phyloP scores from a whole-genome alignment of 2,797 vertebrate species.

The Parauchenoglanis punctatus region DNA sequence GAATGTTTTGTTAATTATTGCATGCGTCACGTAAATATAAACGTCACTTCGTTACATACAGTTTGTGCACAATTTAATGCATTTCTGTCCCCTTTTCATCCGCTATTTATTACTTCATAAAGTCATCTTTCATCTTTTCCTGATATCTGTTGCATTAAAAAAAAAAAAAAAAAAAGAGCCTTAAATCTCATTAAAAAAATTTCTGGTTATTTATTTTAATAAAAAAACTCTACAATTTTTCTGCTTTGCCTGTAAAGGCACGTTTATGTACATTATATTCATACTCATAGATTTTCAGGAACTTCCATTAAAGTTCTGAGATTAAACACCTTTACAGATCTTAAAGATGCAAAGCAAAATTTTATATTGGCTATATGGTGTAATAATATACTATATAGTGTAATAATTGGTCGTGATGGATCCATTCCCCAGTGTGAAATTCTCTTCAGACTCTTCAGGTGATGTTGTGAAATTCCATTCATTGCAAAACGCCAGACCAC shows the following conservation, averaged over 20 bases:
- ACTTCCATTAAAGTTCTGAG: background rate
- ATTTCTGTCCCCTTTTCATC: background rate
- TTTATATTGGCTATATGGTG: background rate
- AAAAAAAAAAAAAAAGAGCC: background rate
- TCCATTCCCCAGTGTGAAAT: slow-evolving; percentile 19
- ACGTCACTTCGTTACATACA: background rate
- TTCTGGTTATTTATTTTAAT: background rate
- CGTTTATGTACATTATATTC: background rate
- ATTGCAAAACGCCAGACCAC: slow-evolving; percentile 34
- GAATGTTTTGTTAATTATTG: too few relatives aligned
- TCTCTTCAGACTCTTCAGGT: slow-evolving; percentile 50
- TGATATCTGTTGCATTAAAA: background rate
- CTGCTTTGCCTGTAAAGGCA: background rate
- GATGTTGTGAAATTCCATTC: slow-evolving; percentile 67
- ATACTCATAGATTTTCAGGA: background rate
- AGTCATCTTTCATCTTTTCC: background rate
- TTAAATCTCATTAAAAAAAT: background rate
- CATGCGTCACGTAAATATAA: background rate
- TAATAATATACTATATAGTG: background rate
- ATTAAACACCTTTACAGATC: background rate
- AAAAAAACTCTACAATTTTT: background rate
- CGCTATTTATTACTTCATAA: background rate
- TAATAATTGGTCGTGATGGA: background rate
- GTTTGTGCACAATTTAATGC: background rate
- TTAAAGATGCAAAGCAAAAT: background rate